Base-by-base conservation (phyloP, 2,113 vertebrate genomes). In the Takifugu flavidus region DNA sequence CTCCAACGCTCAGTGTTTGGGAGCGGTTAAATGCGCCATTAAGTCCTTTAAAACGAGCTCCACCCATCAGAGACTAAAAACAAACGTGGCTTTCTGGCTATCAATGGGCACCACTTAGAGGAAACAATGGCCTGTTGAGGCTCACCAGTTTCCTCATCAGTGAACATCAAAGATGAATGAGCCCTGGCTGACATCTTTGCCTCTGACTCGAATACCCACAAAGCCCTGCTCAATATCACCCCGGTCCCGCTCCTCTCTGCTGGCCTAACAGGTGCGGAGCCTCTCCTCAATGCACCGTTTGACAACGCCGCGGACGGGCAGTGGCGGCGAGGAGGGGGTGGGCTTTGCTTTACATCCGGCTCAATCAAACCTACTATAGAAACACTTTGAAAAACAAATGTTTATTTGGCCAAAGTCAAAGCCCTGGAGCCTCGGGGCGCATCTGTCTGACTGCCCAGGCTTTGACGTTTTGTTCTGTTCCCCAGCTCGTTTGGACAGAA, bases 141-240 rank as follows among this genome's bases (percentile, higher is more conserved):
- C 84, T 84, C 87, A 88, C 70, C 87, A 82, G 87, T 87, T 90
- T 88, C 86, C 87, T 87, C 86, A 89, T 89, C 82, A 78, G 85
- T 87, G 86, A 87, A 89, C 86, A 90, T 89, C 84, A 88, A 86
- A 88, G 77, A 85, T 82, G 87, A 89, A 90, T 87, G 81, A 89
- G 83, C 76, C 78, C 80, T 66, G 84, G 85, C 80, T 87, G 84
- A 86, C 86, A 88, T 83, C 83, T 87, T 88, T 90, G 85, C 88
- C 89, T 47, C 80, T 85, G 75, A 84, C 82, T 87, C 79, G 59
- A 75, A 86, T 77, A 81, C 76, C 83, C 82, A 86, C 87, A 90
- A 87, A 87, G 78, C 82, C 82, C 74, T 66, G 77, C 78, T 82
- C 82, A 81, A 76, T 80, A 84, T 83, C 78, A 79, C 78, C 82